A percentile compares a stretch with the other conserved stretches of the same genome.
Conservation (phyloP, 1,140 invertebrate genomes). For the Philotrypesis tridentata region DNA sequence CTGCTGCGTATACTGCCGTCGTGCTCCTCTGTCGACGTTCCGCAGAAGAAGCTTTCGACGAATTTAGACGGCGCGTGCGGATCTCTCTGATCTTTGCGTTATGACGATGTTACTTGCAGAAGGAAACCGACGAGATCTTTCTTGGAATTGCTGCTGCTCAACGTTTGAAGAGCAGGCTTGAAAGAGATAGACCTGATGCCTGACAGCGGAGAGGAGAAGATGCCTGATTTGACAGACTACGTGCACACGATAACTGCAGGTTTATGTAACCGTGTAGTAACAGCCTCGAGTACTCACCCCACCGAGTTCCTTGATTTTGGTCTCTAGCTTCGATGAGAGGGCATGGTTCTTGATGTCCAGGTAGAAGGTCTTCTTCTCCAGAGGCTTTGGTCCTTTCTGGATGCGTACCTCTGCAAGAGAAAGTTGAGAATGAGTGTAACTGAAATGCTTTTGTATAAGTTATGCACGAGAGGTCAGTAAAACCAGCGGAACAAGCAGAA, state of each 20-base stretch:
- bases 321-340: constrained; percentile 76
- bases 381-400: constrained; percentile 72
- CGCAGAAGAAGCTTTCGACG: neutral
- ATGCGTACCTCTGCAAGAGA: constrained; percentile 61
- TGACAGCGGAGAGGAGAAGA: neutral
- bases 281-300: constrained; percentile 75
- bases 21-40: neutral
- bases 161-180: neutral
- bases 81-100: neutral
- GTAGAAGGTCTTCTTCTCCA: constrained; percentile 80
- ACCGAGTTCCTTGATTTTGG: constrained; percentile 79
- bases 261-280: constrained; percentile 23
- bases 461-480: too few species aligned
- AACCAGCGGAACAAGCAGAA: neutral
- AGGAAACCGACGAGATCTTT: neutral
- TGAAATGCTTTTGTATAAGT: neutral
- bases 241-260: neutral
- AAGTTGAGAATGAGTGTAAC: neutral
- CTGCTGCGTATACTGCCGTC: too few species aligned
- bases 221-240: too few species aligned
- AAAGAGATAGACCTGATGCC: neutral
- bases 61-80: constrained; percentile 13
- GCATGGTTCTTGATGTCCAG: constrained; percentile 81
- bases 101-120: neutral
- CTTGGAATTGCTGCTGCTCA: neutral